Evolutionary conservation across 2,888 invertebrate genomes (phyloP).

Genomic region (Callyntrura guangdongensis): DNA sequence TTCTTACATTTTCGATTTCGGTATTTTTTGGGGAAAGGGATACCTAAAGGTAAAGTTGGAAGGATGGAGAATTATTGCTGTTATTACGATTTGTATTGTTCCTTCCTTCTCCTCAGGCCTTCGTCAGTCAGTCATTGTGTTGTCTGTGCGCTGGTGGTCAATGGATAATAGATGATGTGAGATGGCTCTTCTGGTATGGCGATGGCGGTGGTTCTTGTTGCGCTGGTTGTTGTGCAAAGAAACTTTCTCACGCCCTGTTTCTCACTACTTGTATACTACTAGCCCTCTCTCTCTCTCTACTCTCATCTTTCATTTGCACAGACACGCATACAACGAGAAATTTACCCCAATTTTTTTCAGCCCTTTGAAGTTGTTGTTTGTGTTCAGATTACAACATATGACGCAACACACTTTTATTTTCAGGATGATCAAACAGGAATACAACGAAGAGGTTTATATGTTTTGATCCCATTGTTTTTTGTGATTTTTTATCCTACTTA

Average conservation of each 20-base stretch:
- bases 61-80: slow-evolving; percentile 52
- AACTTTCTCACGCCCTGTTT: slow-evolving; percentile 84
- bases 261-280: background rate
- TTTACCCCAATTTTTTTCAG: slow-evolving; percentile 17
- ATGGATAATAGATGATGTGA: slow-evolving; percentile 78
- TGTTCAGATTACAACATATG: background rate
- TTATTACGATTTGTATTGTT: slow-evolving; percentile 50
- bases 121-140: slow-evolving; percentile 78
- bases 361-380: background rate
- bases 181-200: slow-evolving; percentile 1
- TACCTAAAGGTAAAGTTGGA: background rate
- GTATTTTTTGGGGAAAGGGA: slow-evolving; percentile 43
- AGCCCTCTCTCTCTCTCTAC: slow-evolving; percentile 2
- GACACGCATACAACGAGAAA: background rate
- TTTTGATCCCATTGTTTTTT: background rate
- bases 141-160: slow-evolving; percentile 80
- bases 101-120: slow-evolving; percentile 71
- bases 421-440: slow-evolving; percentile 36
- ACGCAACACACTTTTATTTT: slow-evolving; percentile 34
- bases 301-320: slow-evolving; percentile 6
- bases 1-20: background rate
- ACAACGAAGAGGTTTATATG: background rate
- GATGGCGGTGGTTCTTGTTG: slow-evolving; percentile 16
- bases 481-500: background rate
- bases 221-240: slow-evolving; percentile 76